phyloP scores from a whole-genome alignment of 2,113 vertebrate species.

The Tor tambroides region DNA sequence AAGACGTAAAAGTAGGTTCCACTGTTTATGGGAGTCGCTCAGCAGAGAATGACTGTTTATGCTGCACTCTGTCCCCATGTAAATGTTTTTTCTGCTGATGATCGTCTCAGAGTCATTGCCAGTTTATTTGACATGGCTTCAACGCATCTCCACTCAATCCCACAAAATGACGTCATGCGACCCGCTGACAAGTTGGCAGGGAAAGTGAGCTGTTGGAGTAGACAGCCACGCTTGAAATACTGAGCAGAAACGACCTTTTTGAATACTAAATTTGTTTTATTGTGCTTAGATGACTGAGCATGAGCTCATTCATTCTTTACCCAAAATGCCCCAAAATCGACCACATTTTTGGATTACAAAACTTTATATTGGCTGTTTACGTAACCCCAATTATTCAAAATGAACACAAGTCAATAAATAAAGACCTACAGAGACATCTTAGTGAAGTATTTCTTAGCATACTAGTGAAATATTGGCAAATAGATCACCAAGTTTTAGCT shows the following conservation, averaged over 20 bases:
- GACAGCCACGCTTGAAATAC: constrained; percentile 31
- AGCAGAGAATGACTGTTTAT: constrained; percentile 47
- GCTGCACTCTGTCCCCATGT: constrained; percentile 12
- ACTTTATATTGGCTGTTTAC: background rate
- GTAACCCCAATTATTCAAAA: background rate
- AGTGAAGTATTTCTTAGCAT: background rate
- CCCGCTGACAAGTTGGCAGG: constrained; percentile 37
- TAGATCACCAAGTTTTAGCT: background rate
- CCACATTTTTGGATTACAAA: background rate
- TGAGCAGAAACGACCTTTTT: background rate
- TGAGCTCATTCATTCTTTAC: constrained; percentile 6
- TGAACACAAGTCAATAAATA: background rate
- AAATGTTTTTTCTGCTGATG: constrained; percentile 48
- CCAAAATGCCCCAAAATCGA: background rate
- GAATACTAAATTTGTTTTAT: constrained; percentile 13
- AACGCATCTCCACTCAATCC: constrained; percentile 44
- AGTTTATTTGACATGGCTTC: constrained; percentile 43
- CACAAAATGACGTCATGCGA: constrained; percentile 47
- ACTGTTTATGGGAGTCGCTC: constrained; percentile 50
- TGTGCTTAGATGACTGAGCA: background rate
- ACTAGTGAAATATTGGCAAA: background rate
- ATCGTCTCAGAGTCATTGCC: background rate
- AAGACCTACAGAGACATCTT: background rate
- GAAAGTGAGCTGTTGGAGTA: background rate
- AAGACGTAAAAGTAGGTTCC: constrained; percentile 47